phyloP scores from a whole-genome alignment of 2,888 invertebrate genomes.

The Temnothorax unifasciatus region DNA sequence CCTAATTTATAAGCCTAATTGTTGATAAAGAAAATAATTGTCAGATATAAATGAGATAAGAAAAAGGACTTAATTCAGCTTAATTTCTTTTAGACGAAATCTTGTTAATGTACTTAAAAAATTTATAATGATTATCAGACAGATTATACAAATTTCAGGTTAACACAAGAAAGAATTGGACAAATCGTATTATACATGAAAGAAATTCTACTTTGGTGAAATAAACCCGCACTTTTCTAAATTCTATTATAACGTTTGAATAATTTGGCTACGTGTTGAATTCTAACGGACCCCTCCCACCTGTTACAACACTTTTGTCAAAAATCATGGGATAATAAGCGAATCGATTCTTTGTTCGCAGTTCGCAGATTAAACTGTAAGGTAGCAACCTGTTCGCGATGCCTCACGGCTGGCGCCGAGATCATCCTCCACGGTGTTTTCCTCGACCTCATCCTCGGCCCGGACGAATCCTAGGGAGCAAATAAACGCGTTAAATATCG shows the following conservation, averaged over 20 bases:
- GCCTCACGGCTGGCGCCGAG: constrained; percentile 95
- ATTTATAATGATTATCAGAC: no score
- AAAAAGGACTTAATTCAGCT: background rate
- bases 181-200: background rate
- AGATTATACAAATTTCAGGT: background rate
- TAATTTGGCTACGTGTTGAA: background rate
- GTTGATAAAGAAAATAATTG: no score
- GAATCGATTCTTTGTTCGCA: background rate
- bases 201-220: background rate
- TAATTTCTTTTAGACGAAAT: background rate
- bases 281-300: constrained; percentile 13
- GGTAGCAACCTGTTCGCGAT: constrained; percentile 93
- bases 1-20: no score
- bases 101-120: no score
- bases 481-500: constrained; percentile 30
- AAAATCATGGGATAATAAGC: background rate
- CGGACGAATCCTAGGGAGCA: constrained; percentile 80
- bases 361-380: background rate
- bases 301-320: constrained; percentile 11
- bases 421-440: constrained; percentile 90
- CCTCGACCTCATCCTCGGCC: constrained; percentile 87
- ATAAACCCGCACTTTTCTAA: background rate
- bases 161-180: background rate
- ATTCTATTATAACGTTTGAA: background rate
- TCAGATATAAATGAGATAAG: constrained; percentile 36